Conservation (phyloP, 2,888 invertebrate species). For the Amiota mariae region DNA sequence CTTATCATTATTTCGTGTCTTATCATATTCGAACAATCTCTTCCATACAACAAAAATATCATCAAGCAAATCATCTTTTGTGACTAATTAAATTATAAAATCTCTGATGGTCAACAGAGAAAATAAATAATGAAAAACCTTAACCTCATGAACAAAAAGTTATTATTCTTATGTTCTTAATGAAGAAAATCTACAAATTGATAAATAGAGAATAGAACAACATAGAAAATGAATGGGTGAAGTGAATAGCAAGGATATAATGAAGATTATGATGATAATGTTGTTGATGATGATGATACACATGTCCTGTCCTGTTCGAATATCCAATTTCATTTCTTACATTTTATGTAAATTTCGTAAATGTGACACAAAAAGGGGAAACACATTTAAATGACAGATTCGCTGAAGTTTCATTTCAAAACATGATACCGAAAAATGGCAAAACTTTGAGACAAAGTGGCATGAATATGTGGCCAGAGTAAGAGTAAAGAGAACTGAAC, state of each 20-base stretch:
- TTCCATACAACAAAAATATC: not conserved
- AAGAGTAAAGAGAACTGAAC: slow-evolving; percentile 43
- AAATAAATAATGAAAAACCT: not conserved
- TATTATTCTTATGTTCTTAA: not conserved
- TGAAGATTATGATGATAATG: not conserved
- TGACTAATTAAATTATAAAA: slow-evolving; percentile 27
- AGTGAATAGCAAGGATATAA: not conserved
- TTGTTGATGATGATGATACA: slow-evolving; percentile 35
- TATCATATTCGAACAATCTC: not conserved
- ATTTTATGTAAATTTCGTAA: slow-evolving; percentile 67
- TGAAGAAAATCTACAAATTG: not conserved
- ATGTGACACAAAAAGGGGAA: slow-evolving; percentile 61
- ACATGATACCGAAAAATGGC: slow-evolving; percentile 47
- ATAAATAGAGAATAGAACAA: not conserved
- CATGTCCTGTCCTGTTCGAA: slow-evolving; percentile 50
- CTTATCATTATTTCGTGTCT: no score
- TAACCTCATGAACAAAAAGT: not conserved
- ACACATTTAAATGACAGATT: slow-evolving; percentile 72
- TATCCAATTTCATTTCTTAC: slow-evolving; percentile 48
- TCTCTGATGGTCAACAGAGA: slow-evolving; percentile 20
- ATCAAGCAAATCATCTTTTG: not conserved
- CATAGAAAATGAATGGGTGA: not conserved
- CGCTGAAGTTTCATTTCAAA: slow-evolving; percentile 65
- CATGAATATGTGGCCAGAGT: slow-evolving; percentile 17
- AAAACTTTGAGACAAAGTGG: slow-evolving; percentile 37